These are phyloP conservation scores for Anadara kagoshimensis DNA, from an alignment of 1,140 invertebrate genomes.

Conservation along the genomic window DNA sequence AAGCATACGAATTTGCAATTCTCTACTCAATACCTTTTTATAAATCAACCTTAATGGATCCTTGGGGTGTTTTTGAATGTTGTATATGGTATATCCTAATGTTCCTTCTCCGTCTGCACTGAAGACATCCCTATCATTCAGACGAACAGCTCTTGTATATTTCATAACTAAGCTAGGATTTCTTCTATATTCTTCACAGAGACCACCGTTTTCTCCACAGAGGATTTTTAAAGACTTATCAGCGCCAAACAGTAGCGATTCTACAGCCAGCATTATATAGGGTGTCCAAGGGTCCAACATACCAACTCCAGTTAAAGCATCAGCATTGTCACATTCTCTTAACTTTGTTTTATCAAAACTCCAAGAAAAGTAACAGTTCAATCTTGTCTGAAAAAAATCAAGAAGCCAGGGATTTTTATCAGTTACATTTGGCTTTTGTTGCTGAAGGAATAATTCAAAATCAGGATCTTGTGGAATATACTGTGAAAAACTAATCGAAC, in stretches of 20 bases:
- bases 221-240: constrained; percentile 13
- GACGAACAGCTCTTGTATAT: constrained; percentile 3
- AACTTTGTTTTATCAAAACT: constrained; percentile 39
- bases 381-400: constrained; percentile 25
- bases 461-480: constrained; percentile 25
- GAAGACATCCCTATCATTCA: background rate
- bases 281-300: constrained; percentile 22
- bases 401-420: constrained; percentile 26
- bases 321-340: background rate
- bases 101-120: constrained; percentile 21
- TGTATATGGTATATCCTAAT: constrained; percentile 19
- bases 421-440: background rate
- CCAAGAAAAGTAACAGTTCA: constrained; percentile 30
- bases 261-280: constrained; percentile 15
- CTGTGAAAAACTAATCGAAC: constrained; percentile 37
- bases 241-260: constrained; percentile 11
- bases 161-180: background rate
- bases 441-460: constrained; percentile 12
- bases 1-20: too few species aligned
- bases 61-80: background rate
- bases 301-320: background rate
- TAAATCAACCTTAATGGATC: background rate
- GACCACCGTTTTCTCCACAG: background rate
- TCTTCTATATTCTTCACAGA: constrained; percentile 9
- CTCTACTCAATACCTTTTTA: background rate